These are phyloP conservation scores for Aporophyla lueneburgensis DNA, from an alignment of 2,888 invertebrate species.

Conservation along the genomic window DNA sequence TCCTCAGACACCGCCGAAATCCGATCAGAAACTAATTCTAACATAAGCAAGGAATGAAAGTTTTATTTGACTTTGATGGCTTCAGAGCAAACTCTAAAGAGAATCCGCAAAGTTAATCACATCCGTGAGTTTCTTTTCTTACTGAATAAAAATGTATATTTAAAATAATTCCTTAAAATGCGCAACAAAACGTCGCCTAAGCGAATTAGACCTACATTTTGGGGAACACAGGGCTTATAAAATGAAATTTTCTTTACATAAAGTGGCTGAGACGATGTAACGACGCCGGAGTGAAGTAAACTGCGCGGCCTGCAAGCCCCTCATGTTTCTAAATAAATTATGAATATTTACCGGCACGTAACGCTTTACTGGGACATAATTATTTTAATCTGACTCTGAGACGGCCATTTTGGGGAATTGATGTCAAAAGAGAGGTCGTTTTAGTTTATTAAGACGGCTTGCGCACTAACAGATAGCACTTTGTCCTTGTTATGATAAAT, in stretches of 20 bases:
- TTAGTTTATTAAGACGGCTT: conserved; percentile 61
- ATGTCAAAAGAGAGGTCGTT: conserved; percentile 80
- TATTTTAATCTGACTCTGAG: conserved; percentile 87
- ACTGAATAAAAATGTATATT: conserved; percentile 60
- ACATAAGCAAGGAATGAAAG: conserved; percentile 53
- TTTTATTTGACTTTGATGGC: conserved; percentile 59
- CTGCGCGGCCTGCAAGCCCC: conserved; percentile 78
- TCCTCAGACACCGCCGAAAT: conserved; percentile 51
- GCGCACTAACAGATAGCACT: conserved; percentile 51
- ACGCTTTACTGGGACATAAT: conserved; percentile 86
- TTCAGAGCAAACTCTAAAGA: conserved; percentile 51
- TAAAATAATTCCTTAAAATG: conserved; percentile 69
- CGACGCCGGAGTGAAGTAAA: conserved; percentile 78
- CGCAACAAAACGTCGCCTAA: conserved; percentile 72
- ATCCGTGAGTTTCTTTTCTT: conserved; percentile 48
- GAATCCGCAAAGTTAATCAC: conserved; percentile 62
- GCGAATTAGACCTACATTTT: conserved; percentile 81
- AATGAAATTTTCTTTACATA: conserved; percentile 86
- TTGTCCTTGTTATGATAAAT: conserved; percentile 49
- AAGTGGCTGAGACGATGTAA: conserved; percentile 83
- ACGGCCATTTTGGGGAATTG: conserved; percentile 84
- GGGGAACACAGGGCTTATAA: conserved; percentile 81
- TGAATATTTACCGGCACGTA: conserved; percentile 87
- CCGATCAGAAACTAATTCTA: conserved; percentile 62
- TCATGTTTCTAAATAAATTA: conserved; percentile 88